Evolutionary conservation across 1,140 invertebrate genomes (phyloP).

Genomic region (Papilio polytes): DNA sequence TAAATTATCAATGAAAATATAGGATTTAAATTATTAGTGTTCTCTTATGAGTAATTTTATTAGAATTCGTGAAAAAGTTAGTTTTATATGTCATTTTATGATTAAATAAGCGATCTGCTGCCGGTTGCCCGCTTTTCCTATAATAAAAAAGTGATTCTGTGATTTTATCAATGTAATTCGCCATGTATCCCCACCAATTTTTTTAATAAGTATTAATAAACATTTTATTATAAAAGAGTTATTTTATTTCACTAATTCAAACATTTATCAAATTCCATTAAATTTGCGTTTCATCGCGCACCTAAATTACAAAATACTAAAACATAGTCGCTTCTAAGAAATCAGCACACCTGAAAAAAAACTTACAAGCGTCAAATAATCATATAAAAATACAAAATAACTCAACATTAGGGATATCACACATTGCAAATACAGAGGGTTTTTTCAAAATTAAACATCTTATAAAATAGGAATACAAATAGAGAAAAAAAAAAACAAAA

Average conservation of each 20-base stretch:
- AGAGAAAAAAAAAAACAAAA: not conserved
- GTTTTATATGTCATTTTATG: not conserved
- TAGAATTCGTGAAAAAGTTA: not conserved
- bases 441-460: constrained; percentile 26
- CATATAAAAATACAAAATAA: constrained; percentile 38
- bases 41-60: not conserved
- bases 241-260: constrained; percentile 27
- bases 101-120: too few species aligned
- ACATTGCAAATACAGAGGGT: constrained; percentile 5
- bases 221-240: constrained; percentile 13
- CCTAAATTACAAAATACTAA: constrained; percentile 55
- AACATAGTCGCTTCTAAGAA: constrained; percentile 6
- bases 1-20: too few species aligned
- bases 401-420: constrained; percentile 38
- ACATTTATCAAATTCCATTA: constrained; percentile 42
- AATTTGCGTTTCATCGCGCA: constrained; percentile 46
- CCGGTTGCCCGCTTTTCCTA: too few species aligned
- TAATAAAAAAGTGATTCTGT: not conserved
- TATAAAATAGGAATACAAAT: constrained; percentile 1
- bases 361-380: constrained; percentile 28
- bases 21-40: too few species aligned
- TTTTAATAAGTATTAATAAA: constrained; percentile 15
- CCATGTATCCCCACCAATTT: constrained; percentile 11
- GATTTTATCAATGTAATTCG: constrained; percentile 14
- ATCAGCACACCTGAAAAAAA: constrained; percentile 43